Evolutionary conservation across 2,888 invertebrate species (phyloP).

Genomic region (Philonicus albiceps): DNA sequence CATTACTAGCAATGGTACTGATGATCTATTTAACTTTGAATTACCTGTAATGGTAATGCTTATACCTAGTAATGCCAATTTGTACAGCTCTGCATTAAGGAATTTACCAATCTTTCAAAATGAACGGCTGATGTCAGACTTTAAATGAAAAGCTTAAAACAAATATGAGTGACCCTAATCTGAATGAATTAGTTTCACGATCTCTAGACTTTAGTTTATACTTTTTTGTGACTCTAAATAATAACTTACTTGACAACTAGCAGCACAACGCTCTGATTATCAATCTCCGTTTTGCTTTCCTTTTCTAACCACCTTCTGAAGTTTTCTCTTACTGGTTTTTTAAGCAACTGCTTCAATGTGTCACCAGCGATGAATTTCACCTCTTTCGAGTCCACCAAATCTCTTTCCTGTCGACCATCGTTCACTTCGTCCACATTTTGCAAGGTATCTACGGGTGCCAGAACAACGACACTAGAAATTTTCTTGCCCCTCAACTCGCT

Average conservation of each 20-base stretch:
- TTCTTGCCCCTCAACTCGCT: constrained; percentile 77
- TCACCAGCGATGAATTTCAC: constrained; percentile 79
- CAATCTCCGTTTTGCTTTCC: constrained; percentile 77
- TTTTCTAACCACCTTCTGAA: constrained; percentile 81
- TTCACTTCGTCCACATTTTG: constrained; percentile 54
- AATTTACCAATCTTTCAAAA: too few relatives aligned
- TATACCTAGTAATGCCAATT: too few relatives aligned
- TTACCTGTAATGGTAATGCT: too few relatives aligned
- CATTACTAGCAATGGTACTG: too few relatives aligned
- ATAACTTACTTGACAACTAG: constrained; percentile 79
- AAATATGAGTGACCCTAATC: too few relatives aligned
- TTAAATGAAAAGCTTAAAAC: too few relatives aligned
- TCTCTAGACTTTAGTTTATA: too few relatives aligned
- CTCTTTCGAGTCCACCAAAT: constrained; percentile 70
- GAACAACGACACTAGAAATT: constrained; percentile 84
- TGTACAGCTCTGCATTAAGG: too few relatives aligned
- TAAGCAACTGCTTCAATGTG: constrained; percentile 76
- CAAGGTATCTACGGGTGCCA: constrained; percentile 81
- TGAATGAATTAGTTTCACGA: too few relatives aligned
- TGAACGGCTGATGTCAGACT: too few relatives aligned
- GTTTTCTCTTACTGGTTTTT: constrained; percentile 78
- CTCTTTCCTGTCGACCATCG: constrained; percentile 67
- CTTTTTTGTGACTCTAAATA: neutral
- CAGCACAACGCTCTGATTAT: constrained; percentile 81
- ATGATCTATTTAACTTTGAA: too few relatives aligned